A percentile compares a stretch with the other conserved stretches of the same genome.
Evolutionary conservation across 2,113 vertebrate genomes (phyloP).

Genomic region (Mionectes macconnelli): DNA sequence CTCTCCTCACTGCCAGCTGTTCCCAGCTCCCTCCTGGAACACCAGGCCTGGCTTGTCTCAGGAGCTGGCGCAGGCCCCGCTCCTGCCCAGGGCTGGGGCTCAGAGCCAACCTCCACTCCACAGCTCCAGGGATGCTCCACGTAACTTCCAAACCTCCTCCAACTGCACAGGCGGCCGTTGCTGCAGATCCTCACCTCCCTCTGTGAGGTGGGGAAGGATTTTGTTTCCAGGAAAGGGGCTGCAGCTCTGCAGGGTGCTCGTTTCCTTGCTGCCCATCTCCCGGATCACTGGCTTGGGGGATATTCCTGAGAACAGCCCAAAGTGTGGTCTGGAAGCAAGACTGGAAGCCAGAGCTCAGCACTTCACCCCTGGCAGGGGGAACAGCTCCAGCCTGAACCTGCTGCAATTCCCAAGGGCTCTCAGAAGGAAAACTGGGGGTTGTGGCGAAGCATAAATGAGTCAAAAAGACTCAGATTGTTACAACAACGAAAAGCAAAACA

Average conservation of each 20-base stretch:
- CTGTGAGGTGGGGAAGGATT: background rate
- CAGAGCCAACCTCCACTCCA: background rate
- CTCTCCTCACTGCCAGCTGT: background rate
- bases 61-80: background rate
- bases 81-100: background rate
- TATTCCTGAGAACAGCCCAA: background rate
- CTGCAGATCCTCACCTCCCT: background rate
- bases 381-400: background rate
- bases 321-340: background rate
- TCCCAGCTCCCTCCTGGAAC: background rate
- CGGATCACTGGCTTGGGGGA: background rate
- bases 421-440: background rate
- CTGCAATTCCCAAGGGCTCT: background rate
- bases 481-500: background rate
- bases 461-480: background rate
- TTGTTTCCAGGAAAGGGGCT: background rate
- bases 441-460: background rate
- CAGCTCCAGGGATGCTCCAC: background rate
- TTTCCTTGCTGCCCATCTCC: background rate
- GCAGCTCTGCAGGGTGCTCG: fast-evolving
- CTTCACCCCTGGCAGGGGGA: background rate
- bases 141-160: background rate
- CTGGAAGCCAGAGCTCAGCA: background rate
- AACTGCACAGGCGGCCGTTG: background rate
- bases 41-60: background rate